Percentiles rank a stretch among this genome's conserved stretches.
phyloP scores from a whole-genome alignment of 2,113 vertebrate species.

The Oreocharis arfaki region DNA sequence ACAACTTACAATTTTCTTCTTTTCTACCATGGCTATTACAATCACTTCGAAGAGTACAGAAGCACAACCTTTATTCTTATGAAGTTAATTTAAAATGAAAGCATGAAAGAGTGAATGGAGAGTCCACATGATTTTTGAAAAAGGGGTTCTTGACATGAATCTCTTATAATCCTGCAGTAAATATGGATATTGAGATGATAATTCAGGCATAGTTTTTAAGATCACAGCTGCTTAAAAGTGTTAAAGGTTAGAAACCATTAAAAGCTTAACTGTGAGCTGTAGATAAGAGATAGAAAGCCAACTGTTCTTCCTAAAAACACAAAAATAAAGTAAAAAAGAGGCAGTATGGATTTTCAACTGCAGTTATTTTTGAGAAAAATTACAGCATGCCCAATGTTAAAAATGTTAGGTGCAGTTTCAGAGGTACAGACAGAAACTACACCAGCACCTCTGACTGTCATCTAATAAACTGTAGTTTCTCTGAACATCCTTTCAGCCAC shows the following conservation, averaged over 20 bases:
- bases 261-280: neutral
- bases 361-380: neutral
- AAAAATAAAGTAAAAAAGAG: neutral
- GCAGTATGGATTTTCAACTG: neutral
- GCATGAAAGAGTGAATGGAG: neutral
- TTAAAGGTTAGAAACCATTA: neutral
- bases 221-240: neutral
- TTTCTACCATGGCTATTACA: neutral
- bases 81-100: neutral
- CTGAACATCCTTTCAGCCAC: neutral
- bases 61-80: neutral
- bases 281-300: neutral
- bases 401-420: neutral
- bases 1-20: neutral
- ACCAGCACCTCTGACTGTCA: neutral
- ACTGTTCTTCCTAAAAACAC: neutral
- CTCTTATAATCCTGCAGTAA: neutral
- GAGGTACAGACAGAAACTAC: neutral
- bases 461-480: neutral
- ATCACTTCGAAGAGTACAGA: neutral
- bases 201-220: neutral
- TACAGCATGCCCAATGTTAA: accelerated
- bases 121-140: neutral
- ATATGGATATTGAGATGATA: neutral
- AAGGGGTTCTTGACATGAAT: neutral